Conservation (phyloP, 2,888 invertebrate genomes). For the Apocheima hispidaria region DNA sequence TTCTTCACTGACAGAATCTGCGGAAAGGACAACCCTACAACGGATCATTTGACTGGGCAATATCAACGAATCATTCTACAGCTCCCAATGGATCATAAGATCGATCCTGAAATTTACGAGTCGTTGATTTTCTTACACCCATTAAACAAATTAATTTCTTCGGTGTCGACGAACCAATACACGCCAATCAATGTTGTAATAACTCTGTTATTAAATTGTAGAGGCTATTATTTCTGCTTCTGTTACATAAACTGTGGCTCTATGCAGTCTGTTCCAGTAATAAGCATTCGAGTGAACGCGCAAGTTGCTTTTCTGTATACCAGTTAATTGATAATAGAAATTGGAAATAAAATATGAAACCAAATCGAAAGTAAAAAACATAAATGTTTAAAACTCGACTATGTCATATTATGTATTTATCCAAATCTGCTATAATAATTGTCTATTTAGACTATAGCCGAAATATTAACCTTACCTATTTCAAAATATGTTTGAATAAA, state of each 20-base stretch:
- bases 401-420: too few species aligned
- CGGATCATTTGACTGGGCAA: too few species aligned
- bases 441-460: too few species aligned
- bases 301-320: constrained; percentile 3
- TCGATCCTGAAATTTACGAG: constrained; percentile 14
- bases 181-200: constrained; percentile 53
- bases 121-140: constrained; percentile 32
- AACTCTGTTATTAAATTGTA: constrained; percentile 25
- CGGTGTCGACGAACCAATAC: constrained; percentile 69
- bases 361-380: too few species aligned
- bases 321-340: neutral
- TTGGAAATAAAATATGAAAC: neutral
- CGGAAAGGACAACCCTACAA: too few species aligned
- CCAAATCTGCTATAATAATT: too few species aligned
- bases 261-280: neutral
- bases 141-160: constrained; percentile 38
- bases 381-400: too few species aligned
- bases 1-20: too few species aligned
- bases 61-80: too few species aligned
- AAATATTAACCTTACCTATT: too few species aligned
- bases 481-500: too few species aligned
- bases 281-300: constrained; percentile 13
- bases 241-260: constrained; percentile 7
- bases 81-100: neutral
- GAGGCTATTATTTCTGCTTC: constrained; percentile 17